Conservation (phyloP, 2,888 invertebrate genomes). For the Acanthosepion pharaonis region DNA sequence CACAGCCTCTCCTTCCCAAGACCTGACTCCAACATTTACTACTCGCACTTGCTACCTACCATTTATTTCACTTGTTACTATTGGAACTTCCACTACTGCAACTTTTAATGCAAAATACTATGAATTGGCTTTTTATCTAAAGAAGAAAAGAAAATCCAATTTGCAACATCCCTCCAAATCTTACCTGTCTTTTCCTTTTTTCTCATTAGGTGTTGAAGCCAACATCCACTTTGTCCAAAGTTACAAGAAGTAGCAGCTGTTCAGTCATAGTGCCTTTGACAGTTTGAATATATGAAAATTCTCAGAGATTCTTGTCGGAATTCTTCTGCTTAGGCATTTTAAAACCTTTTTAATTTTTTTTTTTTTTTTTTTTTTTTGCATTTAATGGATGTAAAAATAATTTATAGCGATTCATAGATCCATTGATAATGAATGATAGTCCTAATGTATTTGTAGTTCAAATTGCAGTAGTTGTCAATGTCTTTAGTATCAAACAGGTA, state of each 20-base stretch:
- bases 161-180: background rate
- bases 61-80: too few species aligned
- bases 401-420: background rate
- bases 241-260: background rate
- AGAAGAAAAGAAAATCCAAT: background rate
- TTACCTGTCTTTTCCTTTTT: background rate
- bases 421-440: background rate
- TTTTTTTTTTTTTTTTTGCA: background rate
- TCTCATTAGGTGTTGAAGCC: background rate
- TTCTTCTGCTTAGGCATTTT: too few species aligned
- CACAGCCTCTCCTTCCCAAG: too few species aligned
- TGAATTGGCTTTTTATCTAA: background rate
- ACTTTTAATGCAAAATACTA: background rate
- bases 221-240: background rate
- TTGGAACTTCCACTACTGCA: too few species aligned
- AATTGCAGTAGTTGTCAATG: background rate
- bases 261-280: background rate
- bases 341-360: too few species aligned
- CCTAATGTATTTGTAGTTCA: background rate
- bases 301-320: background rate
- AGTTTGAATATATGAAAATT: background rate
- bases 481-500: slow-evolving; percentile 21
- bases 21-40: too few species aligned
- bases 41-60: too few species aligned
- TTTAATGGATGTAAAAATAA: background rate